These are phyloP conservation scores for Philaenus spumarius DNA, from an alignment of 1,140 invertebrate genomes.

Conservation along the genomic window DNA sequence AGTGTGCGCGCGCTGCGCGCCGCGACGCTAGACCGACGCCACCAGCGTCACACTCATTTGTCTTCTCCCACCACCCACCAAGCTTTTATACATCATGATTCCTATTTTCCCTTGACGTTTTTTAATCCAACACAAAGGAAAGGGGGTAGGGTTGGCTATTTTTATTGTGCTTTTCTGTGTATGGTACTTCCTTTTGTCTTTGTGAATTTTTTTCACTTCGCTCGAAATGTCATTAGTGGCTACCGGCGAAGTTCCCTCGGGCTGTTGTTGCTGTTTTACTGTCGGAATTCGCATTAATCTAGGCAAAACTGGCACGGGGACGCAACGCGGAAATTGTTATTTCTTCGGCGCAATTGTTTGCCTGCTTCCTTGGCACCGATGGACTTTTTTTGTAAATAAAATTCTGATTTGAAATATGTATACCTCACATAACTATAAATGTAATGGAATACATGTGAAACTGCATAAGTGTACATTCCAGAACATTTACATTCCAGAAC, in stretches of 20 bases:
- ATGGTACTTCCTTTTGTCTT: slow-evolving; percentile 16
- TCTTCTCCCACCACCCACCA: background rate
- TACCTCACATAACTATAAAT: too few relatives aligned
- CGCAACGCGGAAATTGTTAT: too few relatives aligned
- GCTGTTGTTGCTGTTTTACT: background rate
- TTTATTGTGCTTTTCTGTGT: slow-evolving; percentile 13
- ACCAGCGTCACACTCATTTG: slow-evolving; percentile 10
- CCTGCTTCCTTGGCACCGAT: too few relatives aligned
- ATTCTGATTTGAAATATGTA: too few relatives aligned
- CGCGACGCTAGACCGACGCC: background rate
- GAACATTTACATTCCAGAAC: too few relatives aligned
- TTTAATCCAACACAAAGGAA: slow-evolving; percentile 11
- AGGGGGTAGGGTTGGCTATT: slow-evolving; percentile 7
- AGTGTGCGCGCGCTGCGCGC: background rate
- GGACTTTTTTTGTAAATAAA: too few relatives aligned
- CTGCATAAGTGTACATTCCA: too few relatives aligned
- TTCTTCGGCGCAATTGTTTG: too few relatives aligned
- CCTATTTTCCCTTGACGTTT: slow-evolving; percentile 15
- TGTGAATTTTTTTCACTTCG: slow-evolving; percentile 10
- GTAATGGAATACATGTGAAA: too few relatives aligned
- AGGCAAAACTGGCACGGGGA: too few relatives aligned
- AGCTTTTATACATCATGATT: slow-evolving; percentile 13
- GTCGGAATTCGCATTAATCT: too few relatives aligned
- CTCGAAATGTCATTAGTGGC: slow-evolving; percentile 12
- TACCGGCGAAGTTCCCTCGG: background rate